Evolutionary conservation across 2,113 vertebrate genomes (phyloP).

Genomic region (Bos indicus): DNA sequence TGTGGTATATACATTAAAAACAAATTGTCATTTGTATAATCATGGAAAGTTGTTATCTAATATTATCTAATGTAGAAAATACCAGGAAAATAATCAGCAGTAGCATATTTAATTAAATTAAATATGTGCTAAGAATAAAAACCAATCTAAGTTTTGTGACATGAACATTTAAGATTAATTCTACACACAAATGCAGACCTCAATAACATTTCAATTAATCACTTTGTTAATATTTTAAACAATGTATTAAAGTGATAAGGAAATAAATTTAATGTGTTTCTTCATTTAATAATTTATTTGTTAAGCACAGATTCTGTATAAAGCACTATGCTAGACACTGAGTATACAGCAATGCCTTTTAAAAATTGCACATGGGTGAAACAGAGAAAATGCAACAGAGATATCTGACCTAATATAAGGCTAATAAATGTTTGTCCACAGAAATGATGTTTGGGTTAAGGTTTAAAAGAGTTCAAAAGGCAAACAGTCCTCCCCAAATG

Average conservation of each 20-base stretch:
- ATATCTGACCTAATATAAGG: background rate
- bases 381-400: background rate
- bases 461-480: background rate
- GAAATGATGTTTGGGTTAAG: background rate
- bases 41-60: background rate
- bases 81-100: background rate
- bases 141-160: background rate
- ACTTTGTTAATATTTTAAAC: background rate
- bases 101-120: background rate
- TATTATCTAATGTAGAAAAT: background rate
- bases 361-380: background rate
- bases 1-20: background rate
- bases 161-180: background rate
- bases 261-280: background rate
- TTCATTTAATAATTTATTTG: background rate
- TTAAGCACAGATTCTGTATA: background rate
- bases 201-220: background rate
- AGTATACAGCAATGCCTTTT: background rate
- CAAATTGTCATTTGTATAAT: background rate
- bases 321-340: background rate
- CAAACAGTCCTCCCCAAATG: background rate
- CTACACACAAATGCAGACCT: background rate
- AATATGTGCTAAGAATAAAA: background rate
- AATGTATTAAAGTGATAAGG: background rate
- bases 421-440: background rate